Evolutionary conservation across 2,888 invertebrate species (phyloP).

Genomic region (Macaria liturata): DNA sequence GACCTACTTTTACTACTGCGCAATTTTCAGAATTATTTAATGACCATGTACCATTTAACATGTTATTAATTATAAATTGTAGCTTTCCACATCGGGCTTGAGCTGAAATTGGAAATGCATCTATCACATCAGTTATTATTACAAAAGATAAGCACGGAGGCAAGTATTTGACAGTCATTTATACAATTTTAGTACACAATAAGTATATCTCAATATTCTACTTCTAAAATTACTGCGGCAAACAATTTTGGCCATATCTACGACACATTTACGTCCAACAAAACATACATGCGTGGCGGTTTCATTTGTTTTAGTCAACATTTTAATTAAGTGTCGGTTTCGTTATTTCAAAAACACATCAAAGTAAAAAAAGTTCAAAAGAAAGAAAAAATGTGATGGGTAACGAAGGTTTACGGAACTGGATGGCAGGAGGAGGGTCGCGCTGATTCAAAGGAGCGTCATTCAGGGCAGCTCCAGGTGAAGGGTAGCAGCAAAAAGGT

Average conservation of each 20-base stretch:
- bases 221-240: constrained; percentile 12
- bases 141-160: constrained; percentile 9
- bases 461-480: constrained; percentile 47
- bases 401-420: constrained; percentile 37
- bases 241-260: constrained; percentile 14
- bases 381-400: constrained; percentile 24
- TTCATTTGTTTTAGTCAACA: constrained; percentile 7
- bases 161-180: neutral
- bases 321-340: constrained; percentile 19
- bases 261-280: constrained; percentile 30
- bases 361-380: constrained; percentile 15
- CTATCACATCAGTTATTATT: constrained; percentile 31
- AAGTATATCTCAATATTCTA: constrained; percentile 1
- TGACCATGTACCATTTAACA: neutral
- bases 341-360: constrained; percentile 18
- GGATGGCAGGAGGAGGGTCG: constrained; percentile 28
- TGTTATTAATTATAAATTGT: neutral
- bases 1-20: too few relatives aligned
- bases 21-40: too few relatives aligned
- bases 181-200: neutral
- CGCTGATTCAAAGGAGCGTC: constrained; percentile 48
- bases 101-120: constrained; percentile 36
- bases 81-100: constrained; percentile 23
- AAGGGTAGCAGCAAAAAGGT: constrained; percentile 56
- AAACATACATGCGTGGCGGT: constrained; percentile 33